Conservation (phyloP, 2,888 invertebrate species). For the Tiliacea citrago region DNA sequence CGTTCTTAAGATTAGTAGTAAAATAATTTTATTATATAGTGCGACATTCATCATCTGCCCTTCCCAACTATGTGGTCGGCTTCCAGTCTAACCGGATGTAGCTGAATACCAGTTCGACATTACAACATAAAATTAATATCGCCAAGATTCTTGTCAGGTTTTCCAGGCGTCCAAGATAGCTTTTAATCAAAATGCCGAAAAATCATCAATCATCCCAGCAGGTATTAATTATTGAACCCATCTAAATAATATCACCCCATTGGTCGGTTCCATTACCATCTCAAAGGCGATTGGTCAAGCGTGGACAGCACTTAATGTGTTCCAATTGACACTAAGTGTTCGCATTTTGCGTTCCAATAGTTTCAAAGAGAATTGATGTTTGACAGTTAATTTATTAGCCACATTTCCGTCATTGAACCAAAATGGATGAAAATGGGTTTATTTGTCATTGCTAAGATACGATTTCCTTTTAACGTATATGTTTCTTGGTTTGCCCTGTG, state of each 20-base stretch:
- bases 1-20: too few species aligned
- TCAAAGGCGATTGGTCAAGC: slow-evolving; percentile 37
- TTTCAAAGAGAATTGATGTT: slow-evolving; percentile 31
- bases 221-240: not conserved
- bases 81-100: too few species aligned
- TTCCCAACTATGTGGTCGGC: too few species aligned
- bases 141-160: not conserved
- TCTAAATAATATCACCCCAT: slow-evolving; percentile 10
- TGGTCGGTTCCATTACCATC: slow-evolving; percentile 6
- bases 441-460: not conserved
- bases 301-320: not conserved
- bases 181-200: not conserved
- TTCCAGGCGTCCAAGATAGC: not conserved
- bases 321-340: slow-evolving; percentile 9
- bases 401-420: not conserved
- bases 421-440: not conserved
- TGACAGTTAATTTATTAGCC: slow-evolving; percentile 3
- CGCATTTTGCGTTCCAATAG: slow-evolving; percentile 4
- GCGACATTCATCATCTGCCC: too few species aligned
- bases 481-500: not conserved
- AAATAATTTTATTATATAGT: too few species aligned
- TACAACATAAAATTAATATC: not conserved
- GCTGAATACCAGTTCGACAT: too few species aligned
- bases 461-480: not conserved
- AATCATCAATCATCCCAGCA: not conserved